phyloP scores from a whole-genome alignment of 2,888 invertebrate genomes.

The Heliconius aoede region DNA sequence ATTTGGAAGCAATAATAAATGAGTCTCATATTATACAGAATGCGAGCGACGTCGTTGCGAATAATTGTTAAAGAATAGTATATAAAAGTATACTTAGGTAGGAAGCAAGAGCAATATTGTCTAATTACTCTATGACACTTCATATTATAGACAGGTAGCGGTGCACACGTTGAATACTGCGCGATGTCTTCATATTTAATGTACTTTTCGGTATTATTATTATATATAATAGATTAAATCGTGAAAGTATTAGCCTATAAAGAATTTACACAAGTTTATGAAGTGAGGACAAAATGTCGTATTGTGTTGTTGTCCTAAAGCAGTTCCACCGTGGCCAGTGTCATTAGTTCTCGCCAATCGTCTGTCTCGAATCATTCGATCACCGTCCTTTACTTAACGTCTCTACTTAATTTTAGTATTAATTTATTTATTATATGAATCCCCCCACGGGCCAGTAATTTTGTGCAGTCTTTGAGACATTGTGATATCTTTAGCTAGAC shows the following conservation, averaged over 20 bases:
- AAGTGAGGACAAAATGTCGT: slow-evolving; percentile 50
- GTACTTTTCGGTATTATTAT: slow-evolving; percentile 47
- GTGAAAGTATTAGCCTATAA: slow-evolving; percentile 45
- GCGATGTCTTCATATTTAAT: slow-evolving; percentile 43
- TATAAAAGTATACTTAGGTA: slow-evolving; percentile 22
- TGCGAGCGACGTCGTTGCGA: slow-evolving; percentile 38
- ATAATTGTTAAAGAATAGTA: slow-evolving; percentile 27
- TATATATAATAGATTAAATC: slow-evolving; percentile 46
- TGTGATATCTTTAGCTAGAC: slow-evolving; percentile 78
- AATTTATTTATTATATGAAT: slow-evolving; percentile 72
- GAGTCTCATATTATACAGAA: slow-evolving; percentile 46
- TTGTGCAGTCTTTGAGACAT: slow-evolving; percentile 79
- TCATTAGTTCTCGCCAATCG: slow-evolving; percentile 64
- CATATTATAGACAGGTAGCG: slow-evolving; percentile 38
- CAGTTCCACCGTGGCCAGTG: slow-evolving; percentile 78
- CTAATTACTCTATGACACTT: slow-evolving; percentile 38
- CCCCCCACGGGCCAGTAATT: slow-evolving; percentile 78
- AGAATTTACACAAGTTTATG: background rate
- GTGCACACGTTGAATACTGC: slow-evolving; percentile 36
- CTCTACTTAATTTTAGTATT: slow-evolving; percentile 81
- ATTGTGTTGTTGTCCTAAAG: slow-evolving; percentile 69
- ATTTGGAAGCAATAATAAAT: slow-evolving; percentile 65
- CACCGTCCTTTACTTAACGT: slow-evolving; percentile 79
- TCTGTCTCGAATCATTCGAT: slow-evolving; percentile 56
- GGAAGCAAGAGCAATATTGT: slow-evolving; percentile 41